Evolutionary conservation across 2,113 vertebrate species (phyloP), one percentile per base, ranked within the genome.

Genomic region (Apaloderma vittatum): DNA sequence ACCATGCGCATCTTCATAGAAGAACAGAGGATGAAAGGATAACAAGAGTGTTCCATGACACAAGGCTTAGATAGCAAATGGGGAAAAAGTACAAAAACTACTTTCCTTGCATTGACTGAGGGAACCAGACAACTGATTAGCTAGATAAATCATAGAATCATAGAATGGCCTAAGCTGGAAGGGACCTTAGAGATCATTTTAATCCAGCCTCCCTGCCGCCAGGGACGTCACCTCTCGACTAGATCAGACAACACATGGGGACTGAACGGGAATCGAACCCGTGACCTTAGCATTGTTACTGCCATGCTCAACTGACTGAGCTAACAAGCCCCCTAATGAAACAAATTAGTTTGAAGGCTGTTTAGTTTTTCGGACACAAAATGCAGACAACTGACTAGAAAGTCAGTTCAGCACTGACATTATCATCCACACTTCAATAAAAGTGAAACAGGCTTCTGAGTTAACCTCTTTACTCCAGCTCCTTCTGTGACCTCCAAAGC

Each of bases 91-190:
- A 29, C 1, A 23, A 81, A 81, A 59, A 45, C 21, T 58, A 36
- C 16, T 78, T 71, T 34, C 26, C 30, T 86, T 67, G 37, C 48
- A 73, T 26, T 22, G 14, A 43, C 18, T 37, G 40, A 86, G 68
- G 57, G 37, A 93, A 91, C 14, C 37, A 89, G 34, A 81, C 21
- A 80, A 84, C 15, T 80, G 79, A 90, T 93, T 86, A 94, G 36
- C 26, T 32, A 84, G 55, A 89, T n/a, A 73, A 91, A 86, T n/a
- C n/a, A n/a, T n/a, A n/a, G n/a, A n/a, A n/a, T n/a, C n/a, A n/a
- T n/a, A n/a, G n/a, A n/a, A n/a, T n/a, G n/a, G n/a, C n/a, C n/a
- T n/a, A n/a, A n/a, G n/a, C n/a, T n/a, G n/a, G n/a, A n/a, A n/a
- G n/a, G n/a, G n/a, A n/a, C n/a, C n/a, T n/a, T n/a, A n/a, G n/a